phyloP scores from a whole-genome alignment of 2,797 vertebrate genomes.

The Buphagus erythrorhynchus region DNA sequence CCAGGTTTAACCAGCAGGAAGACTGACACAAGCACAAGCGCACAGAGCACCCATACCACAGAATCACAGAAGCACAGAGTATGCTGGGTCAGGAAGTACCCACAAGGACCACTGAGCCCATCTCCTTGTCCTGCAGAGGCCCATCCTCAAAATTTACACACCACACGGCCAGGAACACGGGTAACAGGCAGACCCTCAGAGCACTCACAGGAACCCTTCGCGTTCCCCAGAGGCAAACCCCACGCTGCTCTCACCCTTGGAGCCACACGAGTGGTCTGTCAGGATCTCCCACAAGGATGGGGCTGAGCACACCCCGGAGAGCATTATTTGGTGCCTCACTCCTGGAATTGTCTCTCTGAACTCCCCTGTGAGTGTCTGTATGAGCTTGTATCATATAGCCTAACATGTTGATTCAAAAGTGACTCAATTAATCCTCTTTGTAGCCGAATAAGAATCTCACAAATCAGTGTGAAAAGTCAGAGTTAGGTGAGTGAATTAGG shows the following conservation, averaged over 20 bases:
- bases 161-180: fast-evolving
- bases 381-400: not conserved
- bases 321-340: not conserved
- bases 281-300: fast-evolving
- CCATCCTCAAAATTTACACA: fast-evolving
- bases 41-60: not conserved
- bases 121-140: too few species aligned
- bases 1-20: not conserved
- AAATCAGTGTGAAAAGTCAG: not conserved
- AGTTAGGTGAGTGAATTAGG: not conserved
- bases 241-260: not conserved
- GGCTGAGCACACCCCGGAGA: not conserved
- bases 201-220: not conserved
- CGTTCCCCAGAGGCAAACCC: not conserved
- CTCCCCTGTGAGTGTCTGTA: not conserved
- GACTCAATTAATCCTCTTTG: not conserved
- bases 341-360: not conserved
- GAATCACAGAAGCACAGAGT: not conserved
- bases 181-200: not conserved
- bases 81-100: fast-evolving
- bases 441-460: not conserved
- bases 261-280: fast-evolving
- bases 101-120: too few species aligned
- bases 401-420: not conserved
- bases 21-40: not conserved